A percentile compares a stretch with the other conserved stretches of the same genome.
Conservation (phyloP, 2,797 vertebrate genomes). For the Melanotaenia pygmaea region DNA sequence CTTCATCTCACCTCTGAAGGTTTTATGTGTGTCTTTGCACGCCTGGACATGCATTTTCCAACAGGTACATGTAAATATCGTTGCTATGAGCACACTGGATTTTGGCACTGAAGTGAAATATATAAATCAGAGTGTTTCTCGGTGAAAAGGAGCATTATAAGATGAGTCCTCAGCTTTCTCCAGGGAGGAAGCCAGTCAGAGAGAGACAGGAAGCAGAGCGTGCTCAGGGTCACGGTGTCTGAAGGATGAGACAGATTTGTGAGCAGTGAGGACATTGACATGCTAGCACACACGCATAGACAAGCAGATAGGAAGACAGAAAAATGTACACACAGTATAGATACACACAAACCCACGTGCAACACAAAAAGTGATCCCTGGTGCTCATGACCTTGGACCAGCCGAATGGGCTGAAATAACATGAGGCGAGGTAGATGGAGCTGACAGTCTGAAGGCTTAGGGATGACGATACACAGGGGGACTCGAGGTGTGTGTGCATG, state of each 20-base stretch:
- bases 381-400: constrained; percentile 76
- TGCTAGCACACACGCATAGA: constrained; percentile 48
- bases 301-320: constrained; percentile 17
- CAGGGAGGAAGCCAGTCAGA: constrained; percentile 75
- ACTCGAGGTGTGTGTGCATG: constrained; percentile 23
- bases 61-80: constrained; percentile 23
- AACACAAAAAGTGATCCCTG: constrained; percentile 62
- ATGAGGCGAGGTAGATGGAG: constrained; percentile 70
- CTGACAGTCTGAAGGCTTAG: constrained; percentile 69
- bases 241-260: constrained; percentile 77
- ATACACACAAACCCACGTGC: constrained; percentile 6
- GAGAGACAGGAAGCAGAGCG: constrained; percentile 77
- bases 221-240: constrained; percentile 78
- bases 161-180: constrained; percentile 69
- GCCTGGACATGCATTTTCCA: constrained; percentile 10
- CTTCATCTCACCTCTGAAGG: constrained; percentile 4
- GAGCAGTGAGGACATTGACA: constrained; percentile 74
- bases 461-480: constrained; percentile 52
- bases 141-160: constrained; percentile 69
- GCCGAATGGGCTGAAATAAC: constrained; percentile 69
- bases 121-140: constrained; percentile 67
- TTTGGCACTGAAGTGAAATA: constrained; percentile 45
- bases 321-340: constrained; percentile 1
- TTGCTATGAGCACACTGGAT: constrained; percentile 9
- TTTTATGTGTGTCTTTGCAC: constrained; percentile 20